A percentile compares a stretch with the other conserved stretches of the same genome.
These are phyloP conservation scores for Dreissena polymorpha DNA, from an alignment of 1,140 invertebrate genomes.

Conservation along the genomic window DNA sequence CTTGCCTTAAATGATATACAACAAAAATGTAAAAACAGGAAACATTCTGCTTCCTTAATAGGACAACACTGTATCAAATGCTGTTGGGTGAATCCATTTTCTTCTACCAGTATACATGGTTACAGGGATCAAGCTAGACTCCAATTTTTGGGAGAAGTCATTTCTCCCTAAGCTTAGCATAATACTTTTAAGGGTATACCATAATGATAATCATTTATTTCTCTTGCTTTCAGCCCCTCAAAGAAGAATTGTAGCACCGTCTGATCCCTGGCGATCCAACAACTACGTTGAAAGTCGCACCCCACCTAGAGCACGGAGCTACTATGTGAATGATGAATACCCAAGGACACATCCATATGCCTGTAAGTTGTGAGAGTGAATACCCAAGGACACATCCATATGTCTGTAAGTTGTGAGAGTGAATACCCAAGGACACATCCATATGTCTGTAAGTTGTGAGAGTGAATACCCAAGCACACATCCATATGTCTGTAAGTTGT, in stretches of 20 bases:
- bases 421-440: slow-evolving; percentile 46
- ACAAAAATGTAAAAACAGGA: too few relatives aligned
- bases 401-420: slow-evolving; percentile 29
- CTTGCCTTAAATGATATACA: too few relatives aligned
- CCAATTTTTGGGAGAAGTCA: too few relatives aligned
- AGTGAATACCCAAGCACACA: slow-evolving; percentile 42
- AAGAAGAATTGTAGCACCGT: slow-evolving; percentile 29
- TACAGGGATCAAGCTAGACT: too few relatives aligned
- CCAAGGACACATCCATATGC: slow-evolving; percentile 50
- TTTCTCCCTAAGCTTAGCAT: too few relatives aligned
- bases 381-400: slow-evolving; percentile 43
- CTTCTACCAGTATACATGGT: too few relatives aligned
- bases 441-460: slow-evolving; percentile 37
- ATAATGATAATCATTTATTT: too few relatives aligned
- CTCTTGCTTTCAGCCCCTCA: slow-evolving; percentile 28
- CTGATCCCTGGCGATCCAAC: slow-evolving; percentile 40
- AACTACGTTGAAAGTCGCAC: slow-evolving; percentile 27
- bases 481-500: slow-evolving; percentile 43
- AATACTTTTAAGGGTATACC: too few relatives aligned
- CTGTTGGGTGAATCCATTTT: too few relatives aligned
- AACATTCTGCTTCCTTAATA: too few relatives aligned
- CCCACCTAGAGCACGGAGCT: slow-evolving; percentile 32
- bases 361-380: slow-evolving; percentile 32
- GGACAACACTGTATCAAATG: too few relatives aligned
- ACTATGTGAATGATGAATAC: slow-evolving; percentile 51